Base-by-base conservation (phyloP, 2,113 vertebrate species). In the Plotosus lineatus region DNA sequence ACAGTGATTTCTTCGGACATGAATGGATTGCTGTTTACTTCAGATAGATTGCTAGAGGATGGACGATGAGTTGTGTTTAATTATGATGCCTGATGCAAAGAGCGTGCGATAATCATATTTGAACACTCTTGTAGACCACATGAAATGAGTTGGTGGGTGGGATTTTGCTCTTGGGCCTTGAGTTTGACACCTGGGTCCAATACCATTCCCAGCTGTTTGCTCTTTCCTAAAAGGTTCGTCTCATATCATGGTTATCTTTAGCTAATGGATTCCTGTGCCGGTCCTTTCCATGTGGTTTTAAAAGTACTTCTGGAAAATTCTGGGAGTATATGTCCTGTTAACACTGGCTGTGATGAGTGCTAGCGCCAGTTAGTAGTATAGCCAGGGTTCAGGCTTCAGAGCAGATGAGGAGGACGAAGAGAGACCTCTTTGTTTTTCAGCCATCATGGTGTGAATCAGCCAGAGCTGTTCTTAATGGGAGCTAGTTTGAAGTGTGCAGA, bases 401-500 rank as follows among this genome's bases (percentile, higher is more conserved):
- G 56, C 33, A 33, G 71, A 40, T 3, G 44, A 33, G 11, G 78
- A 73, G 9, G 68, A 75, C 46, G 31, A 42, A 28, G 58, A 61
- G n/a, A 61, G 79, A 17, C 63, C 28, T 77, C 65, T 80, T 82
- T 82, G 80, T 85, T 77, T 79, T 65, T 56, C 38, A 31, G 60
- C 60, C 46, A 51, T 66, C 75, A 73, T 53, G 33, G 61, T 56
- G 80, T 60, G 72, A 69, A 71, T 72, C 58, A 60, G 69, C 19
- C 60, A 12, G 4, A 42, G 36, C 33, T 46, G 38, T 40, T 36
- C 50, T 65, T 80, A 80, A 80, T 66, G 60, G 71, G 73, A 82
- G 84, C 72, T 63, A 38, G 76, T 69, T 82, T 85, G 74, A 85
- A 23, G 76, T 80, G 74, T 55, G 74, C 56, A 40, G 26, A 75